Conservation (phyloP, 2,797 vertebrate species). For the Aeoliscus strigatus region DNA sequence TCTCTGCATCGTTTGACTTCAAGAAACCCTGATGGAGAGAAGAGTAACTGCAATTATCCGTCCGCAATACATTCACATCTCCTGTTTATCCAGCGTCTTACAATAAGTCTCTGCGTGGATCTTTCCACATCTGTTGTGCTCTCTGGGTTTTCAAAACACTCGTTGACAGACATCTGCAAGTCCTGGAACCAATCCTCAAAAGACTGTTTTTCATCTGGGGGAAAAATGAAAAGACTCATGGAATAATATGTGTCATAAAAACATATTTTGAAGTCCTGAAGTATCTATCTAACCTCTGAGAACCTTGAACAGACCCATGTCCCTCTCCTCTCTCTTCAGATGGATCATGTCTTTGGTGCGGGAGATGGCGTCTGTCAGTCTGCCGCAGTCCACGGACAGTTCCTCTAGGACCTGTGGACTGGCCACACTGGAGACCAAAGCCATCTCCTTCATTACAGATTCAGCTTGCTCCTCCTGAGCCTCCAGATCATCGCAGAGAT, state of each 20-base stretch:
- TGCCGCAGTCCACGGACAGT: constrained; percentile 71
- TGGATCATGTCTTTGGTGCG: constrained; percentile 80
- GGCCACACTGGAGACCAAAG: constrained; percentile 72
- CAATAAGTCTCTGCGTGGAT: constrained; percentile 78
- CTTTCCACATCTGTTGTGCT: constrained; percentile 74
- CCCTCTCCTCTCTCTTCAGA: constrained; percentile 80
- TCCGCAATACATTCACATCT: too few species aligned
- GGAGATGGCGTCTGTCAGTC: constrained; percentile 66
- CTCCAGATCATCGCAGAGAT: constrained; percentile 79
- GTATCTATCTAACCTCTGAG: constrained; percentile 82
- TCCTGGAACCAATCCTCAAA: constrained; percentile 87
- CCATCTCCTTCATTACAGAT: constrained; percentile 79
- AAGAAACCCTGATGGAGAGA: constrained; percentile 75
- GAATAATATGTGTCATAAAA: too few species aligned
- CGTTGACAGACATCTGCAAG: constrained; percentile 80
- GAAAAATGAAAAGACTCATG: neutral
- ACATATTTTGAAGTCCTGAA: too few species aligned
- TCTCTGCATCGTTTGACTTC: constrained; percentile 75
- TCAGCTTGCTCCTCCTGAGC: constrained; percentile 81
- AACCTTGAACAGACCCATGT: constrained; percentile 79
- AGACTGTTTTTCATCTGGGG: constrained; percentile 80
- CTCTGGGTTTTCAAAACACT: constrained; percentile 88
- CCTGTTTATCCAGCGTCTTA: too few species aligned
- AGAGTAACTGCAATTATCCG: neutral
- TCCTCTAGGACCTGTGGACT: constrained; percentile 78